phyloP scores from a whole-genome alignment of 1,140 invertebrate species.

The Caligus rogercresseyi region DNA sequence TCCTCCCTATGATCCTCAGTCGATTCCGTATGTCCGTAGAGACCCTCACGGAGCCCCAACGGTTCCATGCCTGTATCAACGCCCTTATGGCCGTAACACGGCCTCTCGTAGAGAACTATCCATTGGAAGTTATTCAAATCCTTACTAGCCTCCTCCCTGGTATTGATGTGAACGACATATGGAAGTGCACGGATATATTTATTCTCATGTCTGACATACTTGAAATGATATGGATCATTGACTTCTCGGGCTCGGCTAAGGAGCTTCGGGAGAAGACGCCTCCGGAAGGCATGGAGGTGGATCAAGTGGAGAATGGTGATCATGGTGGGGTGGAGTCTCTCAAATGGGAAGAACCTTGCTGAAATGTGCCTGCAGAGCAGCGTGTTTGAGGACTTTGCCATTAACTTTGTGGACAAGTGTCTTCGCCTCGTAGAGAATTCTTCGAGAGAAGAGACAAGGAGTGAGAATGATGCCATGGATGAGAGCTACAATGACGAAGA shows the following conservation, averaged over 20 bases:
- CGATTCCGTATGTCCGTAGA: conserved; percentile 27
- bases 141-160: conserved; percentile 9
- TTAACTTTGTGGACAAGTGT: conserved; percentile 14
- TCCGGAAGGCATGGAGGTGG: not conserved
- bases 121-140: not conserved
- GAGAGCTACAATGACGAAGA: conserved; percentile 18
- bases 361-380: not conserved
- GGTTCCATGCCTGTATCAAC: conserved; percentile 11
- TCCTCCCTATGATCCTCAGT: conserved; percentile 64
- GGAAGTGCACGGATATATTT: conserved; percentile 19
- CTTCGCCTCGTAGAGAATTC: conserved; percentile 15
- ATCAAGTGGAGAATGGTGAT: too few species aligned
- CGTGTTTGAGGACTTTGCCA: conserved; percentile 13
- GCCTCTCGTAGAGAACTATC: conserved; percentile 15
- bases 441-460: not conserved
- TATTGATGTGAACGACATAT: conserved; percentile 18
- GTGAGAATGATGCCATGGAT: conserved; percentile 9
- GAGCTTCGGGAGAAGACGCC: not conserved
- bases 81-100: conserved; percentile 3
- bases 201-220: conserved; percentile 16
- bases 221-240: conserved; percentile 17
- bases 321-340: too few species aligned
- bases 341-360: not conserved
- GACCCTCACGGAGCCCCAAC: conserved; percentile 15
- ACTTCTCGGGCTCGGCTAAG: not conserved